Conservation (phyloP, 2,797 vertebrate genomes). For the Tolypeutes matacus region DNA sequence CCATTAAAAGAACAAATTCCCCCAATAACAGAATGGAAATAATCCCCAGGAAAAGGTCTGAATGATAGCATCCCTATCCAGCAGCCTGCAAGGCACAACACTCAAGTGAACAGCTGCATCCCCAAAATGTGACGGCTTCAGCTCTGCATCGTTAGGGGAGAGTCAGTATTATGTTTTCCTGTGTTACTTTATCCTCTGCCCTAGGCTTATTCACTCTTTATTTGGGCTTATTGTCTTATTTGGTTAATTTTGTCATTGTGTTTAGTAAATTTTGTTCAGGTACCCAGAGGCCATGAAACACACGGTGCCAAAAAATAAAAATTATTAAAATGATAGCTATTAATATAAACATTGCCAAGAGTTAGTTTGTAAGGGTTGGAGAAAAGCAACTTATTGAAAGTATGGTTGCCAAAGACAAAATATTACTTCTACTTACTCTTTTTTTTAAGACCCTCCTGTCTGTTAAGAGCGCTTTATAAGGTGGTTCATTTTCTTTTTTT, state of each 20-base stretch:
- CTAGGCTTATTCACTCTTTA: not conserved
- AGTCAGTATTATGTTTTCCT: not conserved
- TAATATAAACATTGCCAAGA: slow-evolving; percentile 68
- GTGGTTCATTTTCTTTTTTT: too few species aligned
- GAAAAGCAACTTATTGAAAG: slow-evolving; percentile 54
- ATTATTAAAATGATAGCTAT: slow-evolving; percentile 69
- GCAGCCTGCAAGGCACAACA: not conserved
- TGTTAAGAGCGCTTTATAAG: not conserved
- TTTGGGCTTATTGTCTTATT: slow-evolving; percentile 64
- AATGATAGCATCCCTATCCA: not conserved
- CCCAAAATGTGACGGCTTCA: not conserved
- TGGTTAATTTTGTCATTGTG: slow-evolving; percentile 80
- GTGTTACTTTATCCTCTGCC: slow-evolving; percentile 6
- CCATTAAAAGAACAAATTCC: not conserved
- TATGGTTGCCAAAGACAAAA: slow-evolving; percentile 33
- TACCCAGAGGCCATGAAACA: slow-evolving; percentile 70
- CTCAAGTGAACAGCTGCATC: not conserved
- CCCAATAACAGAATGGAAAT: not conserved
- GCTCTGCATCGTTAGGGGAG: not conserved
- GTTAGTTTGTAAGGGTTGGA: slow-evolving; percentile 48
- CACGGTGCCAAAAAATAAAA: slow-evolving; percentile 37
- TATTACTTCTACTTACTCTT: not conserved
- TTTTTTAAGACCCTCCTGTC: not conserved
- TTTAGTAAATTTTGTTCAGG: slow-evolving; percentile 63
- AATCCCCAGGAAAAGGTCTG: not conserved